A percentile compares a stretch with the other conserved stretches of the same genome.
Conservation (phyloP, 2,888 invertebrate species). For the Eubasilissa splendida region DNA sequence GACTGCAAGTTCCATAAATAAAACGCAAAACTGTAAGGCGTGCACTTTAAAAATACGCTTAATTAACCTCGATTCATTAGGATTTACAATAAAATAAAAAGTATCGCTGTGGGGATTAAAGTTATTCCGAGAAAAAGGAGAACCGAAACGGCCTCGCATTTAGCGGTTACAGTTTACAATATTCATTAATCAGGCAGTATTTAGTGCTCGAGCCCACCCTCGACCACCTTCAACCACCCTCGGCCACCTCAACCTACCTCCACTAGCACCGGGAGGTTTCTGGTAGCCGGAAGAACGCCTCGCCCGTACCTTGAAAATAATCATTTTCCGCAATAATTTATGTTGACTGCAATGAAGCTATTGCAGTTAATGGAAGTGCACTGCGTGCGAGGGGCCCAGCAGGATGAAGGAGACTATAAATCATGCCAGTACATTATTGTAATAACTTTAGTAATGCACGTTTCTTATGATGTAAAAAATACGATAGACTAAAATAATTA, state of each 20-base stretch:
- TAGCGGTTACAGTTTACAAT: conserved; percentile 32
- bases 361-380: conserved; percentile 48
- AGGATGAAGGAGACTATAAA: conserved; percentile 4
- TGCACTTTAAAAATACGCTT: background rate
- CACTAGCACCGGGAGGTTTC: background rate
- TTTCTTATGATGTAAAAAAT: no score
- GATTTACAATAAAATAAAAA: conserved; percentile 10
- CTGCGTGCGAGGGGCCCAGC: background rate
- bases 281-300: conserved; percentile 38
- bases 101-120: conserved; percentile 18
- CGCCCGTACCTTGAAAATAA: conserved; percentile 46
- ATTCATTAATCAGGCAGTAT: conserved; percentile 38
- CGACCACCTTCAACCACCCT: background rate
- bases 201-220: background rate
- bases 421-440: background rate
- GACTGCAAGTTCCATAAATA: no score
- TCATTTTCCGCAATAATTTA: conserved; percentile 47
- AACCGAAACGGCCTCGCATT: conserved; percentile 7
- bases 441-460: no score
- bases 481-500: no score
- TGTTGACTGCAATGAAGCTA: conserved; percentile 52
- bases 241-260: background rate
- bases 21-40: background rate
- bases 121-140: conserved; percentile 20
- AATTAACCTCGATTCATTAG: conserved; percentile 27